Evolutionary conservation across 2,888 invertebrate species (phyloP), one percentile per base, ranked within the genome.

Genomic region (Eulithis prunata): DNA sequence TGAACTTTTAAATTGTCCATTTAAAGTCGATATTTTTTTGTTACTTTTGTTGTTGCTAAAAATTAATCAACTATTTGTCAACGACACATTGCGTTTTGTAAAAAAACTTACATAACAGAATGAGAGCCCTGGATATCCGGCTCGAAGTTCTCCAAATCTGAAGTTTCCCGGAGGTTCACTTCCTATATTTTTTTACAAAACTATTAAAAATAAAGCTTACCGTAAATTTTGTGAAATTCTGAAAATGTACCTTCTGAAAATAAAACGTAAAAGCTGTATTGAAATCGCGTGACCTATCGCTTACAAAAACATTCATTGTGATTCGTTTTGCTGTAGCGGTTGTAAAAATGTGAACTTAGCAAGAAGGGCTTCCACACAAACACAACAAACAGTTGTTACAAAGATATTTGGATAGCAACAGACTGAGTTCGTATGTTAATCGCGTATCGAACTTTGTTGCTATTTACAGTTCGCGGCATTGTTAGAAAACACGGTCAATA

Each of bases 401-500:
- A 11, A 2, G 8, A 7, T 3, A 41, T 10, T 10, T 41, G 41
- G 8, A 41, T 41, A 41, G 41, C 41, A 41, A 41, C 41, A 41
- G 41, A 41, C 3, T 11, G 41, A 10, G 41, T 8, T 14, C 47
- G 49, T 54, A 60, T 60, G 46, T 53, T 43, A 56, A 66, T 70
- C 57, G 68, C 63, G 14, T 41, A 46, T 68, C 51, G 67, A 68
- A 62, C 67, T 63, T 65, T 59, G 73, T 68, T 73, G 79, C 80
- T 78, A 77, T 72, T 76, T 77, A 61, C 69, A 68, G 54, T 70
- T 70, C 74, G 75, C 77, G 75, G 74, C 75, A 73, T 76, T 67
- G 74, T 72, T 74, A 73, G 75, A 72, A 77, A 85, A 86, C 82
- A 80, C 85, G 86, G 87, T 86, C 82, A 83, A 75, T 73, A 70